A percentile compares a stretch with the other conserved stretches of the same genome.
Conservation (phyloP, 2,888 invertebrate species). For the Stratiomys singularior region DNA sequence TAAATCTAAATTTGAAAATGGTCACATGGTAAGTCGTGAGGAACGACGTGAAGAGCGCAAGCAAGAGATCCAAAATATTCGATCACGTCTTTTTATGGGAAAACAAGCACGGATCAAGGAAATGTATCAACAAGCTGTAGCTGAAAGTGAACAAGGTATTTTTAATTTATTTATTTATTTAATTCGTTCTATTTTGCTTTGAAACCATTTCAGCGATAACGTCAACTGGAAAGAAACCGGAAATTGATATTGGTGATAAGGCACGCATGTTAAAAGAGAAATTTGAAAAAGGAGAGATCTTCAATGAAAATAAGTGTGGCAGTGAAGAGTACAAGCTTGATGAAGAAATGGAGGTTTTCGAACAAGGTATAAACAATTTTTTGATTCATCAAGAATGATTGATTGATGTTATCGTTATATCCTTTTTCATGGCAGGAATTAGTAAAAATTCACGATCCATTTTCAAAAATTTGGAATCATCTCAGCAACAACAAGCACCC, state of each 20-base stretch:
- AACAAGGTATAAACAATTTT: conserved; percentile 78
- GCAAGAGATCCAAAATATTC: conserved; percentile 87
- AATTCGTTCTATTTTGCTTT: too few relatives aligned
- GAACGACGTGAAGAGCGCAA: conserved; percentile 83
- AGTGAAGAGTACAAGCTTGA: conserved; percentile 63
- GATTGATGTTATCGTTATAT: conserved; percentile 52
- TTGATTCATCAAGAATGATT: conserved; percentile 12
- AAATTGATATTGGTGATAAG: conserved; percentile 68
- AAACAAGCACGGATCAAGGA: conserved; percentile 92
- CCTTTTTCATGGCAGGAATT: conserved; percentile 70
- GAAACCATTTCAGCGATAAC: conserved; percentile 67
- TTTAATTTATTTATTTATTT: background rate
- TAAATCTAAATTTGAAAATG: conserved; percentile 83
- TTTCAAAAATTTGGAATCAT: conserved; percentile 85
- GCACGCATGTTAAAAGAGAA: conserved; percentile 78
- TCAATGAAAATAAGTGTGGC: conserved; percentile 69
- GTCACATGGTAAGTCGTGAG: conserved; percentile 69
- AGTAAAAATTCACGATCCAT: conserved; percentile 88
- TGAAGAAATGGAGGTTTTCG: conserved; percentile 82
- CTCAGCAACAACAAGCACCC: conserved; percentile 65
- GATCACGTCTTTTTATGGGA: conserved; percentile 86
- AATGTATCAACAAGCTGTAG: conserved; percentile 90
- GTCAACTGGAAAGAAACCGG: conserved; percentile 68
- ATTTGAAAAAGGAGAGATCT: conserved; percentile 82
- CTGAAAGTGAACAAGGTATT: conserved; percentile 79